Conservation (phyloP, 2,113 vertebrate species). For the Phrynocephalus versicolor region DNA sequence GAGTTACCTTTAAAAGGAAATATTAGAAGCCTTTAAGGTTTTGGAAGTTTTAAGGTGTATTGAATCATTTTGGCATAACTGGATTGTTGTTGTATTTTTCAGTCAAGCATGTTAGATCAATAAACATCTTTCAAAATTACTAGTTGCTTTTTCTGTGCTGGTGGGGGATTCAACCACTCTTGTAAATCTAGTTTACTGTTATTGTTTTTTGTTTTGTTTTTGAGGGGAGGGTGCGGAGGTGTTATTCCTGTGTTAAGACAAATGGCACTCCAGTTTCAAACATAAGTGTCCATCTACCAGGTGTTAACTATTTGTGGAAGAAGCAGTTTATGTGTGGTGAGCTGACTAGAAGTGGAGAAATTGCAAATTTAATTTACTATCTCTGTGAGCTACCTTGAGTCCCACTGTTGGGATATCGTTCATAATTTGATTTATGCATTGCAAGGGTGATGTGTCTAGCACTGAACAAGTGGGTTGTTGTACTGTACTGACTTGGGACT, state of each 20-base stretch:
- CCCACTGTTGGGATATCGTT: too few relatives aligned
- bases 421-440: neutral
- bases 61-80: slow-evolving; percentile 74
- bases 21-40: slow-evolving; percentile 65
- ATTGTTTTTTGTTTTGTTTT: neutral
- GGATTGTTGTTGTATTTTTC: slow-evolving; percentile 78
- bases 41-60: slow-evolving; percentile 60
- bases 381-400: too few relatives aligned
- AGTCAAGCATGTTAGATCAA: slow-evolving; percentile 81
- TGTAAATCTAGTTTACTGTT: neutral
- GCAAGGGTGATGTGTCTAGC: neutral
- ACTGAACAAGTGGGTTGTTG: neutral
- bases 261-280: neutral
- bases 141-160: neutral
- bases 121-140: slow-evolving; percentile 74
- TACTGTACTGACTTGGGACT: neutral
- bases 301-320: neutral
- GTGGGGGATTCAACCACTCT: neutral
- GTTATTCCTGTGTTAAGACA: neutral
- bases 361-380: neutral
- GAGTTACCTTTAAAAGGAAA: slow-evolving; percentile 70
- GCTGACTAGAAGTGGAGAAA: neutral
- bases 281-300: neutral
- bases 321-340: too few relatives aligned
- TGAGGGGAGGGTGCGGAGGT: neutral